phyloP scores from a whole-genome alignment of 35 echinoderm and acorn worm genomes.

The Heliocidaris tuberculata region DNA sequence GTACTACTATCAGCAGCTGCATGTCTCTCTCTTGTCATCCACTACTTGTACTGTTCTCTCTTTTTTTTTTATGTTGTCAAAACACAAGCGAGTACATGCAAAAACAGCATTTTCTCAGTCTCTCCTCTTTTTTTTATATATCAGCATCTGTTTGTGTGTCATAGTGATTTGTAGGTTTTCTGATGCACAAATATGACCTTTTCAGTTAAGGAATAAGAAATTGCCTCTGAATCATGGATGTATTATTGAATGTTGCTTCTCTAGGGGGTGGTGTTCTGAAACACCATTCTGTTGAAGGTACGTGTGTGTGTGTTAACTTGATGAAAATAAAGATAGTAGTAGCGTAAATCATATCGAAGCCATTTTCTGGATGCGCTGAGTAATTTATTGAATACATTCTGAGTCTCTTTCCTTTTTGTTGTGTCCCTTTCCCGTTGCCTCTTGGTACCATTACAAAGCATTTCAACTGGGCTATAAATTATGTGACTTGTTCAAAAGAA shows the following conservation, averaged over 20 bases:
- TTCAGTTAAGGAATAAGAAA: neutral
- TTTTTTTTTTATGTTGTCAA: neutral
- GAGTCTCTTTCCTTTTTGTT: neutral
- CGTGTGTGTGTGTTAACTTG: slow-evolving; percentile 4
- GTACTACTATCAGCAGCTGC: neutral
- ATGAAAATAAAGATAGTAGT: neutral
- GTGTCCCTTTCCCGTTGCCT: neutral
- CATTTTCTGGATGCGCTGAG: neutral
- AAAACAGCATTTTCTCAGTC: neutral
- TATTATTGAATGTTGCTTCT: neutral
- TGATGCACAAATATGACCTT: neutral
- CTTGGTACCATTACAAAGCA: neutral
- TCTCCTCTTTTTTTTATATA: neutral
- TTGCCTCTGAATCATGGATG: neutral
- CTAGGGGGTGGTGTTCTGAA: neutral
- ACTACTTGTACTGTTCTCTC: neutral
- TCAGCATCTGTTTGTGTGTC: neutral
- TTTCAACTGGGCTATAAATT: neutral
- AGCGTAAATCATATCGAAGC: neutral
- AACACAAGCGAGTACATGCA: neutral
- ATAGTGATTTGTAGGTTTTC: neutral
- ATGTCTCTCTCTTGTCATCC: neutral
- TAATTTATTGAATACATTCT: neutral
- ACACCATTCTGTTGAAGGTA: neutral
- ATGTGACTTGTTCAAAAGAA: neutral